Evolutionary conservation across 2,888 invertebrate genomes (phyloP).

Genomic region (Mayetiola destructor): DNA sequence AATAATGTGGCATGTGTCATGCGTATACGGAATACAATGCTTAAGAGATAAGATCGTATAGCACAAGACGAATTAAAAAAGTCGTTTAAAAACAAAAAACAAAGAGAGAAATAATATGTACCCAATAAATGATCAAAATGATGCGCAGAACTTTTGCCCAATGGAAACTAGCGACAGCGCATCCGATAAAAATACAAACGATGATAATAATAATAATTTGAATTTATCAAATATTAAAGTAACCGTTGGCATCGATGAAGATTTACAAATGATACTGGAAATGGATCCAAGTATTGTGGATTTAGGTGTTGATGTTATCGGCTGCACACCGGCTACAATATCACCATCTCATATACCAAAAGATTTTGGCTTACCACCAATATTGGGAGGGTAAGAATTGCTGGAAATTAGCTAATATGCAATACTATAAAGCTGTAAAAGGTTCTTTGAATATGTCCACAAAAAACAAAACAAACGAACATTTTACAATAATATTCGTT

Average conservation of each 20-base stretch:
- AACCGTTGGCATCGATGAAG: constrained; percentile 43
- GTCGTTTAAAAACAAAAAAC: background rate
- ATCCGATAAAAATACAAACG: background rate
- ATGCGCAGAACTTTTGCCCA: background rate
- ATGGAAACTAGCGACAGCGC: constrained; percentile 1
- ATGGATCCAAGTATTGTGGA: constrained; percentile 47
- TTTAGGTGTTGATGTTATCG: constrained; percentile 20
- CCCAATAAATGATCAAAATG: too few species aligned
- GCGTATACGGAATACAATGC: too few species aligned
- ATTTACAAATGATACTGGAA: constrained; percentile 44
- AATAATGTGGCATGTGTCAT: too few species aligned
- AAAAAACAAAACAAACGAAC: background rate
- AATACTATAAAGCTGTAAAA: too few species aligned
- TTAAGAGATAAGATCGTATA: too few species aligned
- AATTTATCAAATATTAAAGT: constrained; percentile 33
- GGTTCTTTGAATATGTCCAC: too few species aligned
- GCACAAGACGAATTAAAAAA: too few species aligned
- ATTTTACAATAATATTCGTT: background rate
- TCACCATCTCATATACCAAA: constrained; percentile 22
- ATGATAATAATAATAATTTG: background rate
- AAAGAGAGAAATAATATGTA: background rate
- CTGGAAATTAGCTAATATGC: background rate
- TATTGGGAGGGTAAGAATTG: constrained; percentile 30
- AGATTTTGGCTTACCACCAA: constrained; percentile 28
- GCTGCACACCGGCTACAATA: constrained; percentile 7